Evolutionary conservation across 2,113 vertebrate species (phyloP), one percentile per base, ranked within the genome.

Genomic region (Caranx ignobilis): DNA sequence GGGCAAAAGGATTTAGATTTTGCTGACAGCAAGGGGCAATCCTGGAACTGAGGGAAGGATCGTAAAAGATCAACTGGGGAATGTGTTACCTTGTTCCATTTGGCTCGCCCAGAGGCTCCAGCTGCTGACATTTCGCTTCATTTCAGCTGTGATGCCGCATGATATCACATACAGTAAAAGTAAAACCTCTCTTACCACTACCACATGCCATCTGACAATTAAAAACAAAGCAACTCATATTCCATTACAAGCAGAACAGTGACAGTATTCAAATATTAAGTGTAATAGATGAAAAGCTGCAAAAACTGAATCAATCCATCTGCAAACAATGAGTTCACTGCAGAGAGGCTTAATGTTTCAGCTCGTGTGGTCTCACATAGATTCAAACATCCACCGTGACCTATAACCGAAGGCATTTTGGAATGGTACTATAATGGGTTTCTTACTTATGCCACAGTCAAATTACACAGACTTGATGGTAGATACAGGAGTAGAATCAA

Each of bases 61-160:
- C 55, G 74, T 76, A 67, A 61, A 87, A 55, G 47, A 71, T 81
- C 43, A 69, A 56, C 34, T 4, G 18, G 50, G 63, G 43, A 67
- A 59, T 59, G 39, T 56, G 39, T 63, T 67, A 59, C 54, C 48
- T 31, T 60, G 32, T 34, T 56, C 54, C 43, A 56, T 77, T 5
- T 7, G 59, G 12, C 32, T 67, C 13, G 0, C 19, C 48, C 56
- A 47, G 6, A 39, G 43, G 55, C 48, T 65, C 19, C 63, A 32
- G 19, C 50, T 35, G 34, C 8, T 32, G 39, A 62, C 66, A 48
- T 52, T 75, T 71, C 3, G 37, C 19, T 39, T 3, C 54, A 31
- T 52, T 45, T 19, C 32, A 35, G 13, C 21, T 60, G 7, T 16
- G 19, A 52, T 11, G 16, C 41, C 18, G 55, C 43, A 47, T 52